These are phyloP conservation scores for Agrotis clavis DNA, from an alignment of 2,888 invertebrate genomes.

Conservation along the genomic window DNA sequence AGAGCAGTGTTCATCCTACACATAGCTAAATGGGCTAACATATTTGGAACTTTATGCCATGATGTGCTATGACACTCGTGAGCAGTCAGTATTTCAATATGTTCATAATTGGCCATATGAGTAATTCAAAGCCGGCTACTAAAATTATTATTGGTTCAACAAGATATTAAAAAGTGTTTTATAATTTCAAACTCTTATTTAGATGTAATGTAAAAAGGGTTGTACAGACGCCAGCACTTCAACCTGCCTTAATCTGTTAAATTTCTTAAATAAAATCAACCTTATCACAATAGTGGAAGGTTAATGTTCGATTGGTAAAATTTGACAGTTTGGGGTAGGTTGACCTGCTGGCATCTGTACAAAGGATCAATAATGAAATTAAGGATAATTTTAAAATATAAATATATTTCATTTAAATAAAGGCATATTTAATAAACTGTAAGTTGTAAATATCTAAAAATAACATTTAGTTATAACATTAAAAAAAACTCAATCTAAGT, in stretches of 20 bases:
- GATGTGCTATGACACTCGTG: background rate
- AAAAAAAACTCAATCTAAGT: constrained; percentile 11
- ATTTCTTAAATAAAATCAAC: too few relatives aligned
- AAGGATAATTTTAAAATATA: constrained; percentile 32
- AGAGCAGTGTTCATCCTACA: background rate
- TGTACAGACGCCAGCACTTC: too few relatives aligned
- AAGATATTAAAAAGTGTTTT: background rate
- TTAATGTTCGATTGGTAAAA: too few relatives aligned
- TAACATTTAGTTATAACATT: constrained; percentile 25
- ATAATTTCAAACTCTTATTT: constrained; percentile 9
- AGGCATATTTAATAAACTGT: constrained; percentile 15
- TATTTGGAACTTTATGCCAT: background rate
- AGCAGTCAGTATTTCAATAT: background rate
- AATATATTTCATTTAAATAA: constrained; percentile 46
- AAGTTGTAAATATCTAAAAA: constrained; percentile 27
- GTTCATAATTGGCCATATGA: background rate
- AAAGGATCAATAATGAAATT: constrained; percentile 50
- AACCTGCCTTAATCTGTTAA: too few relatives aligned
- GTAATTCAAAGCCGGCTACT: background rate
- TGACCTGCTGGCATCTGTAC: too few relatives aligned
- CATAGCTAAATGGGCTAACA: background rate
- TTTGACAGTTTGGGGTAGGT: too few relatives aligned
- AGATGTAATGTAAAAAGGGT: constrained; percentile 19
- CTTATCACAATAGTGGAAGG: too few relatives aligned
- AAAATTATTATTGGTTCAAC: background rate